Evolutionary conservation across 2,113 vertebrate genomes (phyloP), one percentile per base, ranked within the genome.

Genomic region (Sardina pilchardus): DNA sequence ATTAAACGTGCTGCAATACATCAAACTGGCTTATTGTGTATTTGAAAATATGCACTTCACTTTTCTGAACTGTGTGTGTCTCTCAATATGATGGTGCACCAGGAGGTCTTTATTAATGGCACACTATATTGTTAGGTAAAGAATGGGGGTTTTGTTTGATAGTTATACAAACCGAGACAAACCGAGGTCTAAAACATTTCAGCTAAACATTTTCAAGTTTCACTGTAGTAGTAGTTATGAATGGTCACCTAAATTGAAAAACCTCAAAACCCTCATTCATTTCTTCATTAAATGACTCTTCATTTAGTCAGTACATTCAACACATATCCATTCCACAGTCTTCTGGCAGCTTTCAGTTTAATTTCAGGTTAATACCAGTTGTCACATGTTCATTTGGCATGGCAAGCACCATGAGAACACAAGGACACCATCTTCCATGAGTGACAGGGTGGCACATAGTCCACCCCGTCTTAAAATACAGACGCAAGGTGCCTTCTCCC

Each of bases 1-100:
- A 90, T 87, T 86, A 88, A 90, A 90, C 43, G 81, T 48, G 36
- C 56, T 47, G 39, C 81, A 44, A 81, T 88, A 34, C 30, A 80
- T 82, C 12, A 75, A 78, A 86, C 26, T 50, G 4, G 3, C 63
- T 19, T 85, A 47, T 43, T 36, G n/a, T 30, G 42, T 43, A 78
- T 34, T 67, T 81, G 17, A 82, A 63, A 16, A 24, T 36, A 10
- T 83, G 24, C 45, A 84, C 1, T 82, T 47, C 43, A 36, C 43
- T 81, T 86, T 43, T 21, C 81, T 30, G 39, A 34, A n/a, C 0
- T 59, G 82, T 85, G 3, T 59, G 21, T 24, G 53, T 5, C 19
- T 59, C 71, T 78, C 71, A 1, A 5, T 78, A 34, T 78, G 26
- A 16, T 14, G 71, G 12, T 36, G 71, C 14, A 1, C 36, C 36